A percentile compares a stretch with the other conserved stretches of the same genome.
phyloP scores from a whole-genome alignment of 1,140 invertebrate genomes.

The Papilio polyxenes region DNA sequence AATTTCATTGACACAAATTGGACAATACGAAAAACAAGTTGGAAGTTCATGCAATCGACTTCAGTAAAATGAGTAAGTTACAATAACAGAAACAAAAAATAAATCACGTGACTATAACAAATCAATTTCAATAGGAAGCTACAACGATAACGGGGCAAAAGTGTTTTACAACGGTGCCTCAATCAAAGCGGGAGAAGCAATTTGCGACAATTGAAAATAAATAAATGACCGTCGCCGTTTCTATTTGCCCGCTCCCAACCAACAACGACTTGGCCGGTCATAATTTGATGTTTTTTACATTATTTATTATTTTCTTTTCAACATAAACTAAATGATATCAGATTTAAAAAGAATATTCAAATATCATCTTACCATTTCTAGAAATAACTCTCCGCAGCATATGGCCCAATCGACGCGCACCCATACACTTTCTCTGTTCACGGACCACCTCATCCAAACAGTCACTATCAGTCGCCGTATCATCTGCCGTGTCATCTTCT shows the following conservation, averaged over 20 bases:
- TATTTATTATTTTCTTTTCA: background rate
- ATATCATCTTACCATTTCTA: slow-evolving; percentile 68
- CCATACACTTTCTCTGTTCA: slow-evolving; percentile 73
- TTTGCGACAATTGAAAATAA: slow-evolving; percentile 72
- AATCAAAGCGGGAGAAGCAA: slow-evolving; percentile 64
- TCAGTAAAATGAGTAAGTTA: too few species aligned
- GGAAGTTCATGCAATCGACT: too few species aligned
- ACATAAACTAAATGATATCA: background rate
- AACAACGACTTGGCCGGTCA: slow-evolving; percentile 29
- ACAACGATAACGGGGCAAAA: slow-evolving; percentile 45
- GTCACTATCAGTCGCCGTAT: slow-evolving; percentile 69
- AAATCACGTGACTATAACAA: slow-evolving; percentile 11
- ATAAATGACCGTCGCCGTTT: slow-evolving; percentile 62
- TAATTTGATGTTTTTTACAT: slow-evolving; percentile 29
- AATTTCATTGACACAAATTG: too few species aligned
- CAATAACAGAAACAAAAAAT: background rate
- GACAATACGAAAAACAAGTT: too few species aligned
- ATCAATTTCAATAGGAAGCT: slow-evolving; percentile 28
- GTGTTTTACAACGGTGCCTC: slow-evolving; percentile 61
- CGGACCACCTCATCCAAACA: slow-evolving; percentile 66
- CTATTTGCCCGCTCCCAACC: slow-evolving; percentile 51
- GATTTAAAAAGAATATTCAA: slow-evolving; percentile 4
- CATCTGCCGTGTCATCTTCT: slow-evolving; percentile 68
- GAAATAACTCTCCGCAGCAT: slow-evolving; percentile 73
- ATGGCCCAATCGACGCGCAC: slow-evolving; percentile 70